Evolutionary conservation across 2,113 vertebrate genomes (phyloP).

Genomic region (Neotoma lepida): DNA sequence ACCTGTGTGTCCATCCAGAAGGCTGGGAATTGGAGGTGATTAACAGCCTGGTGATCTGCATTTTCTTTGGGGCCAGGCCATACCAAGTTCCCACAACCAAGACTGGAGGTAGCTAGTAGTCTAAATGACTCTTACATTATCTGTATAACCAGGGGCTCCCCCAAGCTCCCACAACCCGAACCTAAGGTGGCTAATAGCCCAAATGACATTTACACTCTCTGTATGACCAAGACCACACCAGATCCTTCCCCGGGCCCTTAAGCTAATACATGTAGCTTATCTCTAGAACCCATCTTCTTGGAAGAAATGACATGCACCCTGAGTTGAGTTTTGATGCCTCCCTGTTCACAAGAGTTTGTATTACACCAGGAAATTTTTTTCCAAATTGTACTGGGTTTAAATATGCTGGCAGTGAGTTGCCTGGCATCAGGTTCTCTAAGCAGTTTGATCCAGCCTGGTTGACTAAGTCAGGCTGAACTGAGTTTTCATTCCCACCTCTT

Average conservation of each 20-base stretch:
- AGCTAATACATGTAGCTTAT: background rate
- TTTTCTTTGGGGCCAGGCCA: background rate
- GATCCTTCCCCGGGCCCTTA: background rate
- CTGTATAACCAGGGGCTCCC: background rate
- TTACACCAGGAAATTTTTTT: background rate
- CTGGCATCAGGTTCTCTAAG: background rate
- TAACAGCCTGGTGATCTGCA: background rate
- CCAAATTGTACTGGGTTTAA: background rate
- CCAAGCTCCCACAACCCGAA: background rate
- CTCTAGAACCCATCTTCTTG: background rate
- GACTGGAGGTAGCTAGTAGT: background rate
- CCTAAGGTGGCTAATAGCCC: background rate
- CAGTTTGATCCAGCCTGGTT: background rate
- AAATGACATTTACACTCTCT: background rate
- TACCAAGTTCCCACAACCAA: background rate
- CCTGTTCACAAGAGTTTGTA: background rate
- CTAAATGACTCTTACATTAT: background rate
- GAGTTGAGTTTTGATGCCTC: background rate
- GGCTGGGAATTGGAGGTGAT: background rate
- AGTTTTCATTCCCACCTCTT: background rate
- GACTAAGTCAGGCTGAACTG: background rate
- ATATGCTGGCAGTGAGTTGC: background rate
- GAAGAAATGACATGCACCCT: background rate
- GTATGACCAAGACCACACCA: background rate
- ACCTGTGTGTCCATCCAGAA: background rate